phyloP scores from a whole-genome alignment of 2,797 vertebrate genomes.

The Poeciliopsis infans region DNA sequence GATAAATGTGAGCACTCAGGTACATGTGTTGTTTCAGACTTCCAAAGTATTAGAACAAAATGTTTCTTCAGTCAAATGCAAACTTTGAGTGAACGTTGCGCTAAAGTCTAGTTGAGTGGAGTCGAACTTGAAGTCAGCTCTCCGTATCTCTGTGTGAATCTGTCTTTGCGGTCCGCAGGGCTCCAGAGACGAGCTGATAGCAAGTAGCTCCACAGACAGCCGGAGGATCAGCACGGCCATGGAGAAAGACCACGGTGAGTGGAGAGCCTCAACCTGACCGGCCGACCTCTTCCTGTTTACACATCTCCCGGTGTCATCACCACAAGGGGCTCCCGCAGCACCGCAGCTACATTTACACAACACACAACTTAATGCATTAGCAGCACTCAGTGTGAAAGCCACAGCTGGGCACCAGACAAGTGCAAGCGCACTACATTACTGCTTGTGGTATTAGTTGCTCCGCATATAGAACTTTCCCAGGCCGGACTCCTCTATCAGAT shows the following conservation, averaged over 20 bases:
- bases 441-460: background rate
- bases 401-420: conserved; percentile 12
- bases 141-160: background rate
- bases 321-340: background rate
- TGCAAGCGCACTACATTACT: background rate
- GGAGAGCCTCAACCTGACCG: no score
- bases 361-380: conserved; percentile 30
- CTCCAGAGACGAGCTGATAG: conserved; percentile 90
- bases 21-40: background rate
- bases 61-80: background rate
- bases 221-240: conserved; percentile 84
- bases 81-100: background rate
- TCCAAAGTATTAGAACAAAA: background rate
- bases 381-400: conserved; percentile 33
- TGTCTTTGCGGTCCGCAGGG: conserved; percentile 74
- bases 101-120: background rate
- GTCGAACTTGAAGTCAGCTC: background rate
- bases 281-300: conserved; percentile 51
- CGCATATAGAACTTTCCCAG: background rate
- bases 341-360: conserved; percentile 6
- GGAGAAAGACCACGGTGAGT: conserved; percentile 89
- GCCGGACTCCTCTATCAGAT: background rate
- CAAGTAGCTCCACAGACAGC: conserved; percentile 78
- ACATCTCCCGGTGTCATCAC: conserved; percentile 13
- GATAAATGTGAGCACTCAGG: background rate